Conservation (phyloP, 2,888 invertebrate genomes). For the Mimachlamys varia region DNA sequence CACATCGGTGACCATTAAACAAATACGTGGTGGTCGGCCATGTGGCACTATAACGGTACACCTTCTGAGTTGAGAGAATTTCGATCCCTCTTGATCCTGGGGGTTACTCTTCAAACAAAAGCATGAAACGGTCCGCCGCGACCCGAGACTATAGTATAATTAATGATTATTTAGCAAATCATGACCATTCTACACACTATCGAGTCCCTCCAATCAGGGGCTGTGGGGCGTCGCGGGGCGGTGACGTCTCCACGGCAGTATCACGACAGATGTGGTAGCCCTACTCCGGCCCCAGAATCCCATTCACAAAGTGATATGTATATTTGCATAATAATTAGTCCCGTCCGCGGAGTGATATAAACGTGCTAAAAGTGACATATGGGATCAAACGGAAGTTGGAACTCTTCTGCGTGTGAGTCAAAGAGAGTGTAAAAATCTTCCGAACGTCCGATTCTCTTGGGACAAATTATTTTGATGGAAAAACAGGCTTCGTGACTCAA, state of each 20-base stretch:
- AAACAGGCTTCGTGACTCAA: slow-evolving; percentile 17
- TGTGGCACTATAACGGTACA: slow-evolving; percentile 15
- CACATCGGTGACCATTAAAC: not conserved
- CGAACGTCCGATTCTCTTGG: slow-evolving; percentile 1
- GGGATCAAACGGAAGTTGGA: slow-evolving; percentile 47
- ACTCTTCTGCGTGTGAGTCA: slow-evolving; percentile 40
- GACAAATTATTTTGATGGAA: slow-evolving; percentile 31
- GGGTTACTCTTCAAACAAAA: slow-evolving; percentile 31
- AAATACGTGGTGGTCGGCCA: not conserved
- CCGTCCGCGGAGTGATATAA: slow-evolving; percentile 47
- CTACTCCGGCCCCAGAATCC: slow-evolving; percentile 49
- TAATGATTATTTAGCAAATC: slow-evolving; percentile 33
- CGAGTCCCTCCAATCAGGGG: not conserved
- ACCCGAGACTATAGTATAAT: slow-evolving; percentile 20
- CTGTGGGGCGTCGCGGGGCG: not conserved
- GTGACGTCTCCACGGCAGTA: not conserved
- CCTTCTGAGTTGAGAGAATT: not conserved
- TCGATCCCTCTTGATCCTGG: not conserved
- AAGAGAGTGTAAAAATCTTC: slow-evolving; percentile 40
- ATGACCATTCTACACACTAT: slow-evolving; percentile 1
- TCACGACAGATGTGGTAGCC: slow-evolving; percentile 51
- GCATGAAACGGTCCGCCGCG: slow-evolving; percentile 16
- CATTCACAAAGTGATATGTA: slow-evolving; percentile 50
- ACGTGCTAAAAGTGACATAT: slow-evolving; percentile 51
- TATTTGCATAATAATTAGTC: slow-evolving; percentile 56